Evolutionary conservation across 2,888 invertebrate genomes (phyloP), one percentile per base, ranked within the genome.

Genomic region (Hydriomena furcata): DNA sequence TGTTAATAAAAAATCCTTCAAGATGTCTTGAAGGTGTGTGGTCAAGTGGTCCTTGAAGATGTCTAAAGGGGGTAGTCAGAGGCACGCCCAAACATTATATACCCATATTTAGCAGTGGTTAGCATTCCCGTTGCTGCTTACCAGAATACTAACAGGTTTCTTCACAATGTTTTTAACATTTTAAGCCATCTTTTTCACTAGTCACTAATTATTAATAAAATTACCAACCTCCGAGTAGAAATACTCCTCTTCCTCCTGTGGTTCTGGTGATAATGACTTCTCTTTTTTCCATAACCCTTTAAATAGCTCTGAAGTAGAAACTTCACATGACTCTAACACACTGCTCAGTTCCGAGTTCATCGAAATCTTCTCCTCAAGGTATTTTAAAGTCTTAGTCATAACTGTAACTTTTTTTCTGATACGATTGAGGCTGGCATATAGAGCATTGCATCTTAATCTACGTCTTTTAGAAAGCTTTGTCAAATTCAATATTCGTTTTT

Each of bases 391-490:
- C 5, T 10, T n/a, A 0, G 35, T 35, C 7, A 35, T 23, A 1
- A 2, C 7, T 1, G 35, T 2, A 10, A 45, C 37, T 17, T 45
- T 45, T 23, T 31, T 45, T 25, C 32, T 23, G 3, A 45, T 25
- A 7, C 45, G 24, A 7, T 37, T 31, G 5, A 23, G 36, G 10
- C 20, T 20, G 8, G 35, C 36, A 31, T 41, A 41, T 5, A 45
- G 41, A 5, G 51, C 28, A 7, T 51, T 51, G 36, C 40, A 45
- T 3, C 45, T 34, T 21, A 45, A 17, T 1, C 45, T 40, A 5
- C 51, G 51, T 7, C 37, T 8, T 37, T 45, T 45, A 25, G 45
- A 37, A 3, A 45, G 17, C 17, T 37, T 37, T 6, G 37, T 11
- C 17, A 45, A 36, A 8, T 30, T 36, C 6, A 25, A 7, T 1